Evolutionary conservation across 2,797 vertebrate genomes (phyloP), one percentile per base, ranked within the genome.

Genomic region (Oreochromis grahami): DNA sequence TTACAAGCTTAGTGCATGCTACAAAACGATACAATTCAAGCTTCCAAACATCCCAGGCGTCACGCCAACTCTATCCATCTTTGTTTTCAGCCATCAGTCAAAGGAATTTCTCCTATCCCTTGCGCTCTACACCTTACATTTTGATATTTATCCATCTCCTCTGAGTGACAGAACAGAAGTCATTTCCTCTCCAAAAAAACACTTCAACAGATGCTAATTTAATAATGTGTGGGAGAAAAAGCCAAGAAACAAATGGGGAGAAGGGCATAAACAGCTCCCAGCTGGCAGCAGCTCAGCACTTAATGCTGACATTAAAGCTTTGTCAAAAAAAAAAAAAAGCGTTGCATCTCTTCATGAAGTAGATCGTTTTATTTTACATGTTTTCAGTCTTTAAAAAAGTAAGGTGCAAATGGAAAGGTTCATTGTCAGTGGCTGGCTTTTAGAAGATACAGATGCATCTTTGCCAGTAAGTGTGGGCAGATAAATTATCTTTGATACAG

Each of bases 181-280:
- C 84, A 92, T 92, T 93, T 94, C 83, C 88, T 89, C 81, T 84
- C 84, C 50, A 78, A 88, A 91, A 88, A 91, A 93, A 91, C 83
- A 92, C 92, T 92, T 92, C 89, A 94, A 92, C 93, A 94, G 93
- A 95, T 95, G 94, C 93, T 95, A 95, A 96, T 95, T 95, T 93
- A 95, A 95, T 95, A 95, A 96, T 94, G 92, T 93, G 93, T 89
- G 86, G 84, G 91, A 92, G 92, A 94, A 93, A 89, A 90, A 91
- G 93, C 91, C 93, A 93, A 94, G 93, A 92, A 90, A 94, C 84
- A 90, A 94, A 96, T 88, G 92, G 88, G 86, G 86, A 94, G 90
- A 90, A 86, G 91, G 88, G 86, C 87, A 90, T 92, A 92, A 94
- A 94, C 90, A 93, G 93, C 91, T 94, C 86, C 90, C 84, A 92